Conservation (phyloP, 2,797 vertebrate species). For the Leuciscus waleckii region DNA sequence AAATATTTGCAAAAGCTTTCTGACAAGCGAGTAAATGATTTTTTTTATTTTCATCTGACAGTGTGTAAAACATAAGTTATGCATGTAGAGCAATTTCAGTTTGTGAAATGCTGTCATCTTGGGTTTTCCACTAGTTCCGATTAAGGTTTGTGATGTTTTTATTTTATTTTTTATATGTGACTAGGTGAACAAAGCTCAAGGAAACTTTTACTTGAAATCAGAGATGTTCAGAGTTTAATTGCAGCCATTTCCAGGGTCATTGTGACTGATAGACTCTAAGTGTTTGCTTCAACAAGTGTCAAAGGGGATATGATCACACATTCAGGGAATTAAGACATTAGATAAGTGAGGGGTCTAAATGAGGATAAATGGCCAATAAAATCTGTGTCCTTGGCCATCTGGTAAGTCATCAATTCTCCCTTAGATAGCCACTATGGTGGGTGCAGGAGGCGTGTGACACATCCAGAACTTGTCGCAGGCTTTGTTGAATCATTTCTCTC, state of each 20-base stretch:
- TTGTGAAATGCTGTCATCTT: background rate
- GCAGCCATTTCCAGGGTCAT: slow-evolving; percentile 45
- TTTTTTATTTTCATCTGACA: background rate
- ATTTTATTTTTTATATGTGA: background rate
- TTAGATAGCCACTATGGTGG: slow-evolving; percentile 56
- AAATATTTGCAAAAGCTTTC: background rate
- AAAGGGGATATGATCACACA: slow-evolving; percentile 61
- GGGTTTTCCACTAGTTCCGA: background rate
- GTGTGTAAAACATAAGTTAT: slow-evolving; percentile 24
- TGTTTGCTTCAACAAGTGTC: slow-evolving; percentile 50
- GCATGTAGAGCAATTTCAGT: slow-evolving; percentile 15
- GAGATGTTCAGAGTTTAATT: slow-evolving; percentile 45
- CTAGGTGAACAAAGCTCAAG: background rate
- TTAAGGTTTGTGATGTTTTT: background rate
- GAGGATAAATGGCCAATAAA: slow-evolving; percentile 65
- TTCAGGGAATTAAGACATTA: slow-evolving; percentile 60
- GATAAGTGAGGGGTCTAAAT: slow-evolving; percentile 62
- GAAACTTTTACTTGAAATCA: slow-evolving; percentile 7
- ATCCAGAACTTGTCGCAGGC: slow-evolving; percentile 55
- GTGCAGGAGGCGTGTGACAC: slow-evolving; percentile 57
- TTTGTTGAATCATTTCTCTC: slow-evolving; percentile 63
- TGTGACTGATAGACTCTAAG: slow-evolving; percentile 57
- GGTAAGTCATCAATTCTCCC: slow-evolving; percentile 66
- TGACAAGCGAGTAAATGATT: background rate
- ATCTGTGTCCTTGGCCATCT: slow-evolving; percentile 64